Evolutionary conservation across 2,888 invertebrate genomes (phyloP), one percentile per base, ranked within the genome.

Genomic region (Amblyteles armatorius): DNA sequence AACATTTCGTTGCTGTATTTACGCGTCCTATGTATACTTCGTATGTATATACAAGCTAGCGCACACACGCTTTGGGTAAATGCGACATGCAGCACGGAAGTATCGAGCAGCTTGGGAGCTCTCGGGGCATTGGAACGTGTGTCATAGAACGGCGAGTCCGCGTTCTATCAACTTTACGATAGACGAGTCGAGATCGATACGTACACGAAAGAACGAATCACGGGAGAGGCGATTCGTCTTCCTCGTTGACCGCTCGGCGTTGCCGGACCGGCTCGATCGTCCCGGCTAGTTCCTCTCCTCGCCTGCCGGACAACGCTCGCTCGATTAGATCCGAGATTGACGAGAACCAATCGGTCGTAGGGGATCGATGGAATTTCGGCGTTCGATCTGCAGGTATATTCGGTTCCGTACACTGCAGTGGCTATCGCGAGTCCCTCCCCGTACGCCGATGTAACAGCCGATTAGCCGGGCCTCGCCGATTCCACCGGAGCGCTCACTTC

Each of bases 261-360:
- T 68, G 26, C 22, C 33, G 29, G 63, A 63, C 63, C 16, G 16
- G 36, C 48, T n/a, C 13, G 83, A 22, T 40, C 67, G 33, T 29
- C 6, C 60, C 2, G 22, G 19, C 57, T 16, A 3, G 22, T 3
- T 26, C 26, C 26, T 57, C 57, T 22, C 57, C 11, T 13, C n/a
- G 16, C 29, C 63, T n/a, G 50, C 36, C 74, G 52, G 63, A 79
- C 69, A 78, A 78, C 83, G 78, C 72, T 79, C 84, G 84, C 74
- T 80, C 83, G 86, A 85, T 87, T 85, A 83, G 72, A 81, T 67
- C 78, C 40, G 83, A 79, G 83, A 87, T 87, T 85, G 86, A 83
- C 82, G 85, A 83, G 83, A 65, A 78, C 69, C 85, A 80, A 85
- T 87, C 77, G 81, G 77, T 81, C 81, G 74, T 68, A 68, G 65